These are phyloP conservation scores for Micrasema longulum DNA, from an alignment of 1,140 invertebrate genomes.

Conservation along the genomic window DNA sequence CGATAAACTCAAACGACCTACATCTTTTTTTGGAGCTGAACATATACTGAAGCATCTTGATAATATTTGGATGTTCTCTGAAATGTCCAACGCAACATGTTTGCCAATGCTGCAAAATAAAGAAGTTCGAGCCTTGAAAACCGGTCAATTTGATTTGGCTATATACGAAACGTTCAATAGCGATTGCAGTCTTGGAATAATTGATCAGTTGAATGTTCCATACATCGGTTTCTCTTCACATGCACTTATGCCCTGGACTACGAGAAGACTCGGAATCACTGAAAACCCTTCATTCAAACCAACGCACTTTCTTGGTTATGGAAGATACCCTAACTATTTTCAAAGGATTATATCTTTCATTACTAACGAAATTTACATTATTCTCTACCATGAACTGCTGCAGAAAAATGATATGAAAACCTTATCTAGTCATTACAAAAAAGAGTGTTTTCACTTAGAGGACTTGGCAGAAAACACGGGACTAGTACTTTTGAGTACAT, in stretches of 20 bases:
- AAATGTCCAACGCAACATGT: constrained; percentile 56
- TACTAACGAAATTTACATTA: constrained; percentile 31
- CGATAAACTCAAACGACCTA: constrained; percentile 48
- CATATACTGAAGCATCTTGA: constrained; percentile 7
- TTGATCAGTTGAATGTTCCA: constrained; percentile 51
- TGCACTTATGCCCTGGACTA: constrained; percentile 53
- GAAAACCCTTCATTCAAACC: constrained; percentile 56
- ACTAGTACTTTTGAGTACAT: constrained; percentile 70
- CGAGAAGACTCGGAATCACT: constrained; percentile 50
- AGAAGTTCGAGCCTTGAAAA: constrained; percentile 62
- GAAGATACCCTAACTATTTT: constrained; percentile 38
- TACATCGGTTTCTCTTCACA: constrained; percentile 54
- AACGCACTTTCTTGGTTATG: constrained; percentile 40
- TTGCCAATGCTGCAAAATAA: constrained; percentile 60
- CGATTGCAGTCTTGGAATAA: constrained; percentile 56
- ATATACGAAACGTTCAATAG: constrained; percentile 54
- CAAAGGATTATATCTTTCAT: constrained; percentile 54
- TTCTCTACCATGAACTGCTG: constrained; percentile 27
- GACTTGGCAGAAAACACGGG: constrained; percentile 65
- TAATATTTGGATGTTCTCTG: constrained; percentile 17
- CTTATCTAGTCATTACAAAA: constrained; percentile 60
- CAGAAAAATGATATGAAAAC: constrained; percentile 34
- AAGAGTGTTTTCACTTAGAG: constrained; percentile 58
- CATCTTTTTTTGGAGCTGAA: constrained; percentile 8
- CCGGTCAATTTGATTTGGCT: constrained; percentile 58